Base-by-base conservation (phyloP, 2,888 invertebrate species). In the Cosmopolites sordidus region DNA sequence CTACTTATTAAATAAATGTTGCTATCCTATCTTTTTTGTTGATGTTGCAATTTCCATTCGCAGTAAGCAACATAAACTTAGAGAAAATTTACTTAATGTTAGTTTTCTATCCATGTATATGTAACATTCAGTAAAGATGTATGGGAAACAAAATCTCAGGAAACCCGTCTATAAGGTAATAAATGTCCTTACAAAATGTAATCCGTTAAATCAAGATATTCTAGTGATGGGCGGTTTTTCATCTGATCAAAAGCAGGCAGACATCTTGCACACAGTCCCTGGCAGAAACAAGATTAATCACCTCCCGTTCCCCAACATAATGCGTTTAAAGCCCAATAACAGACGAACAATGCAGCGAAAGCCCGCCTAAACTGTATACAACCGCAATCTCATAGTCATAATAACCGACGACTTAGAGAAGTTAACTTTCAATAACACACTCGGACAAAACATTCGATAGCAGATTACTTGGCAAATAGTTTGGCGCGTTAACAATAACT, bases 371-470 rank as follows among this genome's bases (percentile, higher is more conserved):
- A 33, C 33, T 33, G 33, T 33, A 33, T 11, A 33, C n/a, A 33
- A 12, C 33, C 33, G 33, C 33, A 33, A 33, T 33, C 33, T 33
- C 12, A 33, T 33, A 33, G 33, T 12, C 33, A 33, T 33, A 33
- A 33, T 33, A 33, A 33, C 33, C 5, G 33, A 33, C 33, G 33
- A 33, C 8, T 33, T 33, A 33, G 48, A 37, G 48, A 53, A 53
- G 48, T 53, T 53, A 47, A 43, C 48, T 53, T 53, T 53, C 53
- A 43, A 53, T 53, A 48, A 48, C 38, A 27, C 38, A 39, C 39
- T 42, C 33, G 16, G 43, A 27, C 47, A 48, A 53, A 53, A 48
- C 48, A 52, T 52, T 47, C 46, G 42, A 52, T 41, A 16, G 43
- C 27, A 42, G 45, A 52, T 51, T 47, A 51, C 46, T 47, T 48